A percentile compares a stretch with the other conserved stretches of the same genome.
These are phyloP conservation scores for Adrianichthys oophorus DNA, from an alignment of 2,797 vertebrate genomes.

Conservation along the genomic window DNA sequence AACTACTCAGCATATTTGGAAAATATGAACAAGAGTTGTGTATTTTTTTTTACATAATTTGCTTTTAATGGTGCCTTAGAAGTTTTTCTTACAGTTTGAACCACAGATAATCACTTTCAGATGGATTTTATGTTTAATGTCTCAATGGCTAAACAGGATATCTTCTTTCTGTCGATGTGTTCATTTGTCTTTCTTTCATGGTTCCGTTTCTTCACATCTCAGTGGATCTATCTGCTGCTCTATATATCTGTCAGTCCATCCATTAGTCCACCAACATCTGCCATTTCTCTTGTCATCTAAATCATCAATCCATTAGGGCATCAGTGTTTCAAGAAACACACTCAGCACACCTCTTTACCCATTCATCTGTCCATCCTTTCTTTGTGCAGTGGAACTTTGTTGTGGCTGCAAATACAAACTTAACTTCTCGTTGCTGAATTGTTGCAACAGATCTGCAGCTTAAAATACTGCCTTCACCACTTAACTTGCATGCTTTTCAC, in stretches of 20 bases:
- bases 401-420: conserved; percentile 43
- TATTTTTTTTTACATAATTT: conserved; percentile 11
- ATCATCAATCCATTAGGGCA: conserved; percentile 63
- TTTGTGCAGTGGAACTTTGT: conserved; percentile 44
- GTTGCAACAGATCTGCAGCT: conserved; percentile 51
- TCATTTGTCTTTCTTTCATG: conserved; percentile 25
- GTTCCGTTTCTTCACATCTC: conserved; percentile 44
- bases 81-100: conserved; percentile 31
- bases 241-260: conserved; percentile 65
- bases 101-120: conserved; percentile 22
- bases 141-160: conserved; percentile 30
- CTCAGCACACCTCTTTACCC: conserved; percentile 32
- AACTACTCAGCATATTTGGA: background rate
- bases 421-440: conserved; percentile 27
- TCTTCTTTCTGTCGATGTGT: conserved; percentile 27
- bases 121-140: conserved; percentile 19
- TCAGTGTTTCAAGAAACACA: conserved; percentile 60
- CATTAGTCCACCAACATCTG: conserved; percentile 61
- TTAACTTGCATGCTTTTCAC: conserved; percentile 23
- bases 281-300: conserved; percentile 68
- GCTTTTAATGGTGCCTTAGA: conserved; percentile 5
- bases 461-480: conserved; percentile 19
- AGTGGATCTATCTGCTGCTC: conserved; percentile 46
- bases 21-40: background rate
- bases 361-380: conserved; percentile 50